phyloP scores from a whole-genome alignment of 2,113 vertebrate genomes.

The Ptychochromis oligacanthus region DNA sequence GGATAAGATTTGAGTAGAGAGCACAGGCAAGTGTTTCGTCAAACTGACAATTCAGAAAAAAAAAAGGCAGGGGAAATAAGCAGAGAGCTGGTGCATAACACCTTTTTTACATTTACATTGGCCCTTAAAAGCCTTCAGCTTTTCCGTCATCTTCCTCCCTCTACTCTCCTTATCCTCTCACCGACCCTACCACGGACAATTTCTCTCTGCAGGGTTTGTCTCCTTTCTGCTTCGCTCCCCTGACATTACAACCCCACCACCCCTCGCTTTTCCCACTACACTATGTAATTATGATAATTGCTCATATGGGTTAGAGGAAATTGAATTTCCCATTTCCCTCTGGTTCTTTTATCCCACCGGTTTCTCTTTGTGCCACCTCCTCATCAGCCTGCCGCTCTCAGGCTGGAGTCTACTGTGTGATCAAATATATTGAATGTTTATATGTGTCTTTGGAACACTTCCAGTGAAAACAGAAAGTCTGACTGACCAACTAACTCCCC shows the following conservation, averaged over 20 bases:
- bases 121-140: conserved; percentile 30
- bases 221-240: conserved; percentile 54
- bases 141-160: conserved; percentile 22
- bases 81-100: conserved; percentile 11
- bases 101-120: conserved; percentile 33
- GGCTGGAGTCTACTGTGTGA: neutral
- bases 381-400: neutral
- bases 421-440: conserved; percentile 7
- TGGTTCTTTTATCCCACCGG: conserved; percentile 39
- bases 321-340: conserved; percentile 62
- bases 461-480: neutral
- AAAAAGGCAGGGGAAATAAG: neutral
- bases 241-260: conserved; percentile 44
- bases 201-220: conserved; percentile 41
- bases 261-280: conserved; percentile 42
- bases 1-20: neutral
- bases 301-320: conserved; percentile 66
- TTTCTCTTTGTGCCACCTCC: conserved; percentile 23
- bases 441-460: neutral
- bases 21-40: neutral
- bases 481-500: neutral
- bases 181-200: conserved; percentile 10
- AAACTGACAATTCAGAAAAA: conserved; percentile 14
- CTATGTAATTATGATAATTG: conserved; percentile 74
- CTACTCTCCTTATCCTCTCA: conserved; percentile 33